Percentiles rank a stretch among this genome's conserved stretches.
Evolutionary conservation across 1,140 invertebrate species (phyloP).

Genomic region (Zaprionus vittiger): DNA sequence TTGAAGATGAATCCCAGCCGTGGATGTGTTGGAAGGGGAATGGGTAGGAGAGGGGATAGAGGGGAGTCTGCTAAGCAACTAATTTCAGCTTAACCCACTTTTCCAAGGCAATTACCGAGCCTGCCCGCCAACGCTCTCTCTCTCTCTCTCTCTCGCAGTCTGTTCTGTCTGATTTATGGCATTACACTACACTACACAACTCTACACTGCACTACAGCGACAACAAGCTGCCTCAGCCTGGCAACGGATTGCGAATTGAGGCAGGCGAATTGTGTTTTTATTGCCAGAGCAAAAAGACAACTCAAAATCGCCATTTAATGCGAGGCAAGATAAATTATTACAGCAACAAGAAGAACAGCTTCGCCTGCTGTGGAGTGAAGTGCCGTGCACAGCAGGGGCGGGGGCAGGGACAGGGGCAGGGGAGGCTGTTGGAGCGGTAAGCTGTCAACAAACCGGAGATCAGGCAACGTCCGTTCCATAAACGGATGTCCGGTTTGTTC

Average conservation of each 20-base stretch:
- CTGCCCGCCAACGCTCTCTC: slow-evolving; percentile 3
- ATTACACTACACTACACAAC: slow-evolving; percentile 30
- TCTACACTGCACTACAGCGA: slow-evolving; percentile 53
- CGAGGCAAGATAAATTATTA: slow-evolving; percentile 74
- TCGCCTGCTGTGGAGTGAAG: neutral
- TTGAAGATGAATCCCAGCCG: slow-evolving; percentile 33
- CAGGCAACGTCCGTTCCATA: slow-evolving; percentile 77
- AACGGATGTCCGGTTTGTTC: slow-evolving; percentile 76
- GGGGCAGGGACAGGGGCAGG: neutral
- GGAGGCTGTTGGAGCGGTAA: neutral
- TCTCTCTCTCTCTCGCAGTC: slow-evolving; percentile 1
- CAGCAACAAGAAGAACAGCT: slow-evolving; percentile 15
- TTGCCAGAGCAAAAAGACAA: slow-evolving; percentile 44
- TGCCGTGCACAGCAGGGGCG: neutral
- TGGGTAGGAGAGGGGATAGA: neutral
- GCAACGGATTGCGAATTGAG: slow-evolving; percentile 15
- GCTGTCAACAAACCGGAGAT: slow-evolving; percentile 73
- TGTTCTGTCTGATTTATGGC: slow-evolving; percentile 63
- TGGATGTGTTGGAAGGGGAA: neutral
- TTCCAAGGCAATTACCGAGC: slow-evolving; percentile 69
- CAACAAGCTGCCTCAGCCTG: neutral
- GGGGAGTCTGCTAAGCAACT: slow-evolving; percentile 62
- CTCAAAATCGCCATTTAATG: slow-evolving; percentile 72
- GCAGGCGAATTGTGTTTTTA: slow-evolving; percentile 45
- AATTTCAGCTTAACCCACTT: slow-evolving; percentile 78